A percentile compares a stretch with the other conserved stretches of the same genome.
These are phyloP conservation scores for Catocala fraxini DNA, from an alignment of 2,888 invertebrate genomes.

Conservation along the genomic window DNA sequence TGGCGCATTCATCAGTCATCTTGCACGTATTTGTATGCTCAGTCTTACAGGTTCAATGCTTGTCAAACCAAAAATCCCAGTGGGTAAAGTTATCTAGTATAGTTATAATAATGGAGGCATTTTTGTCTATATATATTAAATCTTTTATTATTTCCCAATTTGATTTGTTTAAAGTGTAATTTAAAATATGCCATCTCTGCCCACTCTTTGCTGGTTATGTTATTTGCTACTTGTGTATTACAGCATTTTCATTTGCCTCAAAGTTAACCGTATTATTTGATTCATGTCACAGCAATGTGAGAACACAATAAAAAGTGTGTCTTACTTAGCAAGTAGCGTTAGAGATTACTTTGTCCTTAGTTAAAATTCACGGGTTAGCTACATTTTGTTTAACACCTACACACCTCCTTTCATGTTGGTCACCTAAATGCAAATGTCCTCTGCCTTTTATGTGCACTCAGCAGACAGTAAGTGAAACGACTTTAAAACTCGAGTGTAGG, in stretches of 20 bases:
- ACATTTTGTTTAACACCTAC: conserved; percentile 64
- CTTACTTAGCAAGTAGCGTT: conserved; percentile 35
- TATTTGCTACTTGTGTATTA: too few species aligned
- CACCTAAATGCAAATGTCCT: conserved; percentile 73
- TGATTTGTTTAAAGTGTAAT: too few species aligned
- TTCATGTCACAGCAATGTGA: conserved; percentile 19
- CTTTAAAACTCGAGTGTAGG: conserved; percentile 45
- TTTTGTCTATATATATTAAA: too few species aligned
- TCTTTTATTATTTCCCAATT: too few species aligned
- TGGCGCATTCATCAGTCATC: too few species aligned
- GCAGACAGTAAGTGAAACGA: conserved; percentile 61
- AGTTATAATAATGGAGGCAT: too few species aligned
- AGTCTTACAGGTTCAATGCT: too few species aligned
- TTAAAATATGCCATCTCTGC: too few species aligned
- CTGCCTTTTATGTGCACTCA: conserved; percentile 60
- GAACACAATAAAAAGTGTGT: conserved; percentile 31
- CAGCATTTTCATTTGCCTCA: not conserved
- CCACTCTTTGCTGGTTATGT: too few species aligned
- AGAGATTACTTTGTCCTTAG: conserved; percentile 18
- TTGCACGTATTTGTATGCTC: too few species aligned
- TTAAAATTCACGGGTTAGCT: conserved; percentile 42
- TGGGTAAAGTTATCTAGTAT: too few species aligned
- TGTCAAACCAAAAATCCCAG: too few species aligned
- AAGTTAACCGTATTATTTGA: conserved; percentile 2
- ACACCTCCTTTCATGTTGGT: conserved; percentile 61